Evolutionary conservation across 2,113 vertebrate species (phyloP).

Genomic region (Nothobranchius furzeri): DNA sequence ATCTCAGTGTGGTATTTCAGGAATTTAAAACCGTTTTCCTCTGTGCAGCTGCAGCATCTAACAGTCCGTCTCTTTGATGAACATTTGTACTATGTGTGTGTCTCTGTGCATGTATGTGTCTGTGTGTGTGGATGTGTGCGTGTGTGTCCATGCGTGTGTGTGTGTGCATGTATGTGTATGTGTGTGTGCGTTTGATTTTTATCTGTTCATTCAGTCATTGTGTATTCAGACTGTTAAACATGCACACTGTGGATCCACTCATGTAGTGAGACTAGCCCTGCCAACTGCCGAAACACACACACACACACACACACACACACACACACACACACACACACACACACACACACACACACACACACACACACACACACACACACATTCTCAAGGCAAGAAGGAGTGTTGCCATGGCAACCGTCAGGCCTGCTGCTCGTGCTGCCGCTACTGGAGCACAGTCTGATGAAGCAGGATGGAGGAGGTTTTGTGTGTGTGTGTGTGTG

Average conservation of each 20-base stretch:
- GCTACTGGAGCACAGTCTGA: constrained; percentile 57
- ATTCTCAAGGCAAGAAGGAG: constrained; percentile 68
- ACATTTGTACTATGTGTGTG: no score
- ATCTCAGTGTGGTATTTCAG: no score
- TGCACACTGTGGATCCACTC: constrained; percentile 53
- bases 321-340: neutral
- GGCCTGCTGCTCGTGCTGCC: constrained; percentile 69
- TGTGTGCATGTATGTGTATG: no score
- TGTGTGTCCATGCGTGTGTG: neutral
- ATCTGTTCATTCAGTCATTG: constrained; percentile 65
- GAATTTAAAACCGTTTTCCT: constrained; percentile 11
- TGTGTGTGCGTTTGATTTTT: constrained; percentile 14
- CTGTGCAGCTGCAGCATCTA: constrained; percentile 1
- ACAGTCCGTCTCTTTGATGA: neutral
- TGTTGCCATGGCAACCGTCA: constrained; percentile 84
- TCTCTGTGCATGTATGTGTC: no score
- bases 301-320: constrained; percentile 34
- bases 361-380: neutral
- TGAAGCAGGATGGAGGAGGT: constrained; percentile 58
- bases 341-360: constrained; percentile 16
- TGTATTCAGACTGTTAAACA: constrained; percentile 58
- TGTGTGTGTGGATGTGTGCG: neutral
- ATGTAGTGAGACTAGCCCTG: constrained; percentile 39
- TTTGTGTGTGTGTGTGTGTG: constrained; percentile 21
- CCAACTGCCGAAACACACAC: neutral